Evolutionary conservation across 2,797 vertebrate species (phyloP).

Genomic region (Holocentrus rufus): DNA sequence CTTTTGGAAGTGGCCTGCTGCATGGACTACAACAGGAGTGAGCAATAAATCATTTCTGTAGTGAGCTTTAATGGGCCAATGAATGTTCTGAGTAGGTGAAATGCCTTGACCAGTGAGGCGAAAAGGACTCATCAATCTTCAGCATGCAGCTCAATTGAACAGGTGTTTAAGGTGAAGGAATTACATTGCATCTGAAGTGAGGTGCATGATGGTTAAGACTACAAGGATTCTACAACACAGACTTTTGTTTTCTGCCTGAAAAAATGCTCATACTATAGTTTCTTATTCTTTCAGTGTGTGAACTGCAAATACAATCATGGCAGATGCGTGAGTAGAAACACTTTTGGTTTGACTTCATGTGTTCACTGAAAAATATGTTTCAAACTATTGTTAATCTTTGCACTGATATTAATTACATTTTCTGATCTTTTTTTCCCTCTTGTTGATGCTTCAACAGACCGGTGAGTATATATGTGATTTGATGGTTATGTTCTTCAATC

Average conservation of each 20-base stretch:
- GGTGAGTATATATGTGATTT: conserved; percentile 58
- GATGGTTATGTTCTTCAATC: not conserved
- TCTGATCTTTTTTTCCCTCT: conserved; percentile 20
- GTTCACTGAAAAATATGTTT: not conserved
- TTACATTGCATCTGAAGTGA: not conserved
- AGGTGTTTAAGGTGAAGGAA: conserved; percentile 11
- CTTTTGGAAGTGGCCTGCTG: not conserved
- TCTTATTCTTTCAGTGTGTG: conserved; percentile 15
- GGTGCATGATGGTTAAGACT: not conserved
- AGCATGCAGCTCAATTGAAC: conserved; percentile 9
- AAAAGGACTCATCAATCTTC: conserved; percentile 24
- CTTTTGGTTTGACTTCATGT: conserved; percentile 5
- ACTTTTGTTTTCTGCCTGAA: not conserved
- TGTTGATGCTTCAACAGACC: conserved; percentile 46
- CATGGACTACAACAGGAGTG: not conserved
- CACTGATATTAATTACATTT: not conserved
- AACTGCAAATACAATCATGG: conserved; percentile 56
- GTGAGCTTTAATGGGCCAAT: conserved; percentile 29
- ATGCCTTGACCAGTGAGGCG: conserved; percentile 28
- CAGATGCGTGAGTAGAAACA: conserved; percentile 70
- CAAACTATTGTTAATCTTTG: not conserved
- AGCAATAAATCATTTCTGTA: conserved; percentile 37
- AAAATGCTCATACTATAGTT: no score
- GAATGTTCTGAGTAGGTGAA: conserved; percentile 34
- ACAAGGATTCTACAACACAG: not conserved